Conservation (phyloP, 2,113 vertebrate species). For the Nicator chloris region DNA sequence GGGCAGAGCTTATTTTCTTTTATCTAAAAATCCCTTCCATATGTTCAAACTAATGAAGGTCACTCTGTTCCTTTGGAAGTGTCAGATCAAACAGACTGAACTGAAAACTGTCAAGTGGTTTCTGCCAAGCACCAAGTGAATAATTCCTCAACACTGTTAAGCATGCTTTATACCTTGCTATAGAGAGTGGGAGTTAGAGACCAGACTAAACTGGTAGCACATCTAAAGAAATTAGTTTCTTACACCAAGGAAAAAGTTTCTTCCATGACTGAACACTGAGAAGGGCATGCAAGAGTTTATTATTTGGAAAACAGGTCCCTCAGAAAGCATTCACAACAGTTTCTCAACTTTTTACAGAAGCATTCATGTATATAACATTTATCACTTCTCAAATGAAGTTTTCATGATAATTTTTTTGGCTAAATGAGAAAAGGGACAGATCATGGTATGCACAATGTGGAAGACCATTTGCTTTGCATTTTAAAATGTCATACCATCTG, state of each 20-base stretch:
- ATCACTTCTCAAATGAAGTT: background rate
- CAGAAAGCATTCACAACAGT: background rate
- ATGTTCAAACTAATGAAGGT: conserved; percentile 33
- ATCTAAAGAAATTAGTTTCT: background rate
- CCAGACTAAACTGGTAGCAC: background rate
- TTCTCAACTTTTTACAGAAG: background rate
- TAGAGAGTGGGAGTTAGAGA: background rate
- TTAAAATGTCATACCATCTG: background rate
- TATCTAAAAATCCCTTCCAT: background rate
- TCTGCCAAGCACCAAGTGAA: background rate
- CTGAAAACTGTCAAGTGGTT: conserved; percentile 33
- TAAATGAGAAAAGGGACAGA: background rate
- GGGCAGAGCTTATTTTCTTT: background rate
- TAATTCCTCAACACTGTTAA: conserved; percentile 4
- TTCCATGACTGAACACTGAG: background rate
- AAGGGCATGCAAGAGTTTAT: background rate
- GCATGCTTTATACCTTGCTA: background rate
- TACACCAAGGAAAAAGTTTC: background rate
- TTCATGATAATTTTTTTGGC: background rate
- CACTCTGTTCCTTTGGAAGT: conserved; percentile 7
- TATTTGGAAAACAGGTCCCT: background rate
- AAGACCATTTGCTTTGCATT: background rate
- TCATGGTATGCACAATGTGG: background rate
- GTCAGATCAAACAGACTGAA: conserved; percentile 43
- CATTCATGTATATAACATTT: background rate